A percentile compares a stretch with the other conserved stretches of the same genome.
Conservation (phyloP, 2,113 vertebrate species). For the Protobothrops mucrosquamatus region DNA sequence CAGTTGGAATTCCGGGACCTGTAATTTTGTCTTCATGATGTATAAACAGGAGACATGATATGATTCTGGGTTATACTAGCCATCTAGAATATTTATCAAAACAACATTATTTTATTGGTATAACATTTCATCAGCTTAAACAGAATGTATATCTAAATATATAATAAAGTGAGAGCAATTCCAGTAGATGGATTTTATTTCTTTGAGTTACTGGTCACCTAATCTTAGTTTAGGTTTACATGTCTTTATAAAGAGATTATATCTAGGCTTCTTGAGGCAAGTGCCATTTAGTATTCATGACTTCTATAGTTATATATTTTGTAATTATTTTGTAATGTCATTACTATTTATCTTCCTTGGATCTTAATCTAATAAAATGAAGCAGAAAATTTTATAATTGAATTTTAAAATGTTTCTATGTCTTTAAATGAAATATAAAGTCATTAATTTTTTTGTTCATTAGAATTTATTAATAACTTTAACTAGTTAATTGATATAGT, state of each 20-base stretch:
- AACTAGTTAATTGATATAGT: conserved; percentile 35
- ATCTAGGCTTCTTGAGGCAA: conserved; percentile 13
- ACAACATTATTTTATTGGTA: conserved; percentile 32
- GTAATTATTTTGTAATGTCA: conserved; percentile 31
- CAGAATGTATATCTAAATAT: conserved; percentile 55
- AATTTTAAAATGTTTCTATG: conserved; percentile 35
- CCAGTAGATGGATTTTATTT: conserved; percentile 35
- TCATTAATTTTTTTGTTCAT: conserved; percentile 48
- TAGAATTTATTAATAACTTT: conserved; percentile 57
- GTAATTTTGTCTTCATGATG: conserved; percentile 54
- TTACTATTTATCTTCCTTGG: conserved; percentile 41
- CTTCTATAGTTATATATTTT: conserved; percentile 12
- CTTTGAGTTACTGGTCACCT: conserved; percentile 40
- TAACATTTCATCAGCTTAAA: conserved; percentile 61
- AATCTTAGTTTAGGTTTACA: conserved; percentile 30
- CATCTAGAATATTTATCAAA: conserved; percentile 57
- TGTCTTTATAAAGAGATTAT: conserved; percentile 16
- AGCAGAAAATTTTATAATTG: conserved; percentile 28
- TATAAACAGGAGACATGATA: conserved; percentile 56
- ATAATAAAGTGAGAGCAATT: conserved; percentile 48
- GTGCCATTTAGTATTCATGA: conserved; percentile 28
- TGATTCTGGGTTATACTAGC: conserved; percentile 47
- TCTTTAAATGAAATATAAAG: conserved; percentile 36
- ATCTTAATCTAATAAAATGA: conserved; percentile 30
- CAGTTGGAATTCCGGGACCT: conserved; percentile 55